Conservation (phyloP, 2,113 vertebrate genomes). For the Dasyurus viverrinus region DNA sequence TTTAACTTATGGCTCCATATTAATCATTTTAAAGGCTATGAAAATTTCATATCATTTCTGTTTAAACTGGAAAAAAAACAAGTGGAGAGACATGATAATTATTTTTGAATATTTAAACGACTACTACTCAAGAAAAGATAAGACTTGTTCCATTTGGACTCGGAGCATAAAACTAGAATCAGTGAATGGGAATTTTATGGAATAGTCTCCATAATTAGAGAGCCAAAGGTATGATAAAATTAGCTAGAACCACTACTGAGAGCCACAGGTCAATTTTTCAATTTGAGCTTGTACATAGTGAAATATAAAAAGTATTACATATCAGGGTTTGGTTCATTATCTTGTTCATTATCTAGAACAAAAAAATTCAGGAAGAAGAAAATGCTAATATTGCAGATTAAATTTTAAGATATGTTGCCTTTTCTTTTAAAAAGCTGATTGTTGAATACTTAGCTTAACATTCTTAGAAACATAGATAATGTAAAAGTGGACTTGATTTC, state of each 20-base stretch:
- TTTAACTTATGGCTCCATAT: not conserved
- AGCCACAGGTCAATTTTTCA: not conserved
- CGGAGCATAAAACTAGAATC: not conserved
- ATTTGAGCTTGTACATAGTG: too few species aligned
- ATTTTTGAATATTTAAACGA: not conserved
- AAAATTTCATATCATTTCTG: not conserved
- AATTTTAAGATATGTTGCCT: too few species aligned
- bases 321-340: too few species aligned
- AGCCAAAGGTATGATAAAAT: not conserved
- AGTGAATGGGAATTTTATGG: not conserved
- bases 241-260: not conserved
- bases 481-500: too few species aligned
- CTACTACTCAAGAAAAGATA: too few species aligned
- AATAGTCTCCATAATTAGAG: not conserved
- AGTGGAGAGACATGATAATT: not conserved
- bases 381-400: too few species aligned
- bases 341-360: too few species aligned
- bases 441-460: too few species aligned
- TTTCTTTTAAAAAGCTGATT: too few species aligned
- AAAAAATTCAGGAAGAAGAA: too few species aligned
- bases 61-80: not conserved
- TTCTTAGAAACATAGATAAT: too few species aligned
- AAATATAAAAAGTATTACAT: too few species aligned
- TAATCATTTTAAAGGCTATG: not conserved
- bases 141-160: not conserved